These are phyloP conservation scores for Oreochromis aureus DNA, from an alignment of 2,113 vertebrate genomes.

Conservation along the genomic window DNA sequence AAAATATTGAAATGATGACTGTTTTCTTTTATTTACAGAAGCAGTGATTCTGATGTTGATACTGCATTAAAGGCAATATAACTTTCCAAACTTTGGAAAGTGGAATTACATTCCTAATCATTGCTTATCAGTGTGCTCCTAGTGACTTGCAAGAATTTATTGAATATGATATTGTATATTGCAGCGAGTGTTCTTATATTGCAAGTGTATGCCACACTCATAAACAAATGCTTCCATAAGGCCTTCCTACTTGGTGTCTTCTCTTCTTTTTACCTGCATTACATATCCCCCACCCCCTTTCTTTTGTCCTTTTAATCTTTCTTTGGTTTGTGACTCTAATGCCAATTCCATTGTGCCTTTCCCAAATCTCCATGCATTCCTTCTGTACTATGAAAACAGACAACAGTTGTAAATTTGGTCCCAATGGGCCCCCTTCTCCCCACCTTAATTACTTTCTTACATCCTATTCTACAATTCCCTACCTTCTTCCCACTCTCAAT, in stretches of 20 bases:
- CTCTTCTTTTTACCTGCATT: neutral
- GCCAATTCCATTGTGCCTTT: neutral
- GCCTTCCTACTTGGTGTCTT: neutral
- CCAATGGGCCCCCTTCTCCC: neutral
- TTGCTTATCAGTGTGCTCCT: neutral
- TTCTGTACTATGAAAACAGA: neutral
- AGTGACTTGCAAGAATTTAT: neutral
- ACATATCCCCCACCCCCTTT: neutral
- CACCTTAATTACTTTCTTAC: slow-evolving; percentile 33
- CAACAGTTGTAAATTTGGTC: slow-evolving; percentile 2
- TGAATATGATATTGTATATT: neutral
- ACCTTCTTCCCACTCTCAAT: neutral
- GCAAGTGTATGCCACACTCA: neutral
- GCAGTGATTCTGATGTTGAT: neutral
- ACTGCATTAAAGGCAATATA: neutral
- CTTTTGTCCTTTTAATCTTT: neutral
- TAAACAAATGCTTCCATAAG: slow-evolving; percentile 34
- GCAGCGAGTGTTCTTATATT: neutral
- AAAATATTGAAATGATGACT: neutral
- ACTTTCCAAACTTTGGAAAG: neutral
- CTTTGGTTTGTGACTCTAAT: neutral
- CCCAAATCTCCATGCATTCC: neutral
- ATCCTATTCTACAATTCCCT: neutral
- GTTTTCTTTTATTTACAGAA: neutral
- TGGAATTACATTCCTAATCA: neutral